Evolutionary conservation across 2,888 invertebrate genomes (phyloP), one percentile per base, ranked within the genome.

Genomic region (Mallateleia sp.): DNA sequence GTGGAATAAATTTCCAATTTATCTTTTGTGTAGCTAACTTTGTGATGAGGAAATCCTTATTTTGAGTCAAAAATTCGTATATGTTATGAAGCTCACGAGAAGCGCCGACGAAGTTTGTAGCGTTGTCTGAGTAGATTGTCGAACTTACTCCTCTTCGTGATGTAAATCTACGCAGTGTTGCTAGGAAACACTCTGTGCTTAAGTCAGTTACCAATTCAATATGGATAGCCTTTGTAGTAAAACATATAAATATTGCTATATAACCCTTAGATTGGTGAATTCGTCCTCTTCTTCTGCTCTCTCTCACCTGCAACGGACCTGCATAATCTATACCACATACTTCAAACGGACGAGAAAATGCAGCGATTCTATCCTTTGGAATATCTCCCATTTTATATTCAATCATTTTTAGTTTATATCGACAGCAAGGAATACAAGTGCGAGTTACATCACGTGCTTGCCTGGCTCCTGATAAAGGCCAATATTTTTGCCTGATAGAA

Each of bases 221-320:
- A 54, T 89, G 84, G 0, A 87, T 69, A 0, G 90, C 88, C 24
- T 89, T 90, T 0, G 87, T 85, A n/a, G 58, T 42, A 20, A 92
- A 81, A 67, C 92, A 92, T 2, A 88, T 78, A 28, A 92, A 91
- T 11, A 91, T 28, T 0, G 88, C 83, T 4, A 92, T 24, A 62
- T 92, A 92, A 42, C 84, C 64, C 90, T 91, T 22, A n/a, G 64
- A 52, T 1, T 56, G 47, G 4, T 67, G 60, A 3, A 71, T 34
- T 25, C 84, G 47, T 8, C 74, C 79, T 34, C 90, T 62, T 42
- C 88, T 62, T 34, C 66, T 32, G 14, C 71, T 81, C 25, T 87
- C 78, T 2, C 81, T 52, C 4, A 91, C 28, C 18, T 32, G 20
- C 22, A 90, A 52, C 0, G 91, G 91, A 7, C 91, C 91, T 0